A percentile compares a stretch with the other conserved stretches of the same genome.
Evolutionary conservation across 2,888 invertebrate species (phyloP).

Genomic region (Cryptocheilus praepositus): DNA sequence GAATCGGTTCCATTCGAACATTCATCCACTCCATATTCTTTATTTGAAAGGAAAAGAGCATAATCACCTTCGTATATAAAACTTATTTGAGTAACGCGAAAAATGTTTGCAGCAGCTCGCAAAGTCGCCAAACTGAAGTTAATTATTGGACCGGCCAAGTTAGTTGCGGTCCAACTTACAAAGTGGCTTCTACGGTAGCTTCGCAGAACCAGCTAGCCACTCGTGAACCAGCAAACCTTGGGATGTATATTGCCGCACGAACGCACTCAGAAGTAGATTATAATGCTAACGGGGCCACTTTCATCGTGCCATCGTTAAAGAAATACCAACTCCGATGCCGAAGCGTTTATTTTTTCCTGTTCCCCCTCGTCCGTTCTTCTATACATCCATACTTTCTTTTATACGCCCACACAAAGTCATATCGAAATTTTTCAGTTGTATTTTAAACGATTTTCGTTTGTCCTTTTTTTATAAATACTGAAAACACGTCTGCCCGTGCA

Average conservation of each 20-base stretch:
- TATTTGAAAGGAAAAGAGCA: too few relatives aligned
- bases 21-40: too few relatives aligned
- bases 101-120: slow-evolving; percentile 11
- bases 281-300: slow-evolving; percentile 49
- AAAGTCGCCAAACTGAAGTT: slow-evolving; percentile 21
- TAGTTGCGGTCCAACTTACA: slow-evolving; percentile 40
- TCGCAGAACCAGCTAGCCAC: slow-evolving; percentile 31
- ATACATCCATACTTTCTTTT: too few relatives aligned
- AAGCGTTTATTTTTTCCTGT: background rate
- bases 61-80: too few relatives aligned
- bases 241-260: slow-evolving; percentile 49
- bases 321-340: slow-evolving; percentile 32
- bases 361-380: too few relatives aligned
- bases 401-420: too few relatives aligned
- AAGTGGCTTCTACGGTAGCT: slow-evolving; percentile 54
- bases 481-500: too few relatives aligned
- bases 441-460: too few relatives aligned
- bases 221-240: slow-evolving; percentile 41
- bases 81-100: too few relatives aligned
- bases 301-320: slow-evolving; percentile 48
- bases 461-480: too few relatives aligned
- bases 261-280: slow-evolving; percentile 54
- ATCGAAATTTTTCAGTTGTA: too few relatives aligned
- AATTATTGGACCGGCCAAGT: slow-evolving; percentile 14
- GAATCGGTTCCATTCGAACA: too few relatives aligned